Evolutionary conservation across 1,140 invertebrate genomes (phyloP).

Genomic region (Dreissena rostriformis): DNA sequence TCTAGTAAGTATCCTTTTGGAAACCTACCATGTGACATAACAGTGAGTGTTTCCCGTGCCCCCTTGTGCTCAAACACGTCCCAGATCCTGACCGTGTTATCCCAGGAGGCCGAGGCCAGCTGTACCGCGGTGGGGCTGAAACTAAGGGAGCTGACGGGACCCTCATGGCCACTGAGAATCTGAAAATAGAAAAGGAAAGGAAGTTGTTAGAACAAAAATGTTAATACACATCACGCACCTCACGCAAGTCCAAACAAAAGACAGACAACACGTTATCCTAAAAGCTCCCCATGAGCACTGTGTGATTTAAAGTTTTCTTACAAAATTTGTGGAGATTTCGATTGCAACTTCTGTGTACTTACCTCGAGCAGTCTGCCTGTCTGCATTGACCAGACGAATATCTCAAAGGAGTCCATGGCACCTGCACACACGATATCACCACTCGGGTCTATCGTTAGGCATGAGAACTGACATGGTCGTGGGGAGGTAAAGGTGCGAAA

Average conservation of each 20-base stretch:
- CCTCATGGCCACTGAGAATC: slow-evolving; percentile 95
- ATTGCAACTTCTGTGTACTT: slow-evolving; percentile 45
- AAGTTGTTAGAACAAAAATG: not conserved
- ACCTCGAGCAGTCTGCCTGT: slow-evolving; percentile 94
- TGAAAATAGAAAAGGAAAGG: slow-evolving; percentile 72
- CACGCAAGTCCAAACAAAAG: too few relatives aligned
- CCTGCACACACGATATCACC: slow-evolving; percentile 97
- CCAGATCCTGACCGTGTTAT: slow-evolving; percentile 96
- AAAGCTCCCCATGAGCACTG: too few relatives aligned
- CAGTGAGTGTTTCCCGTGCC: slow-evolving; percentile 89
- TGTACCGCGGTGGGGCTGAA: slow-evolving; percentile 90
- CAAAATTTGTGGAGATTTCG: too few relatives aligned
- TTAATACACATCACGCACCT: too few relatives aligned
- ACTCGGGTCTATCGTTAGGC: slow-evolving; percentile 92
- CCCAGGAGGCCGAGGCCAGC: slow-evolving; percentile 95
- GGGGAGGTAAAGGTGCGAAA: slow-evolving; percentile 97
- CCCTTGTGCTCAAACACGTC: slow-evolving; percentile 92
- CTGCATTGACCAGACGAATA: slow-evolving; percentile 97
- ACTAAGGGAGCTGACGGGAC: slow-evolving; percentile 91
- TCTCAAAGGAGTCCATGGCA: slow-evolving; percentile 95
- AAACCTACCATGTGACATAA: slow-evolving; percentile 89
- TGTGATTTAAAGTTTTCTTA: too few relatives aligned
- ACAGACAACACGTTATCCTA: too few relatives aligned
- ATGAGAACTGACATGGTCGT: slow-evolving; percentile 95
- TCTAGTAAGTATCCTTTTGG: not conserved